Evolutionary conservation across 2,888 invertebrate species (phyloP).

Genomic region (Apodemia duryi): DNA sequence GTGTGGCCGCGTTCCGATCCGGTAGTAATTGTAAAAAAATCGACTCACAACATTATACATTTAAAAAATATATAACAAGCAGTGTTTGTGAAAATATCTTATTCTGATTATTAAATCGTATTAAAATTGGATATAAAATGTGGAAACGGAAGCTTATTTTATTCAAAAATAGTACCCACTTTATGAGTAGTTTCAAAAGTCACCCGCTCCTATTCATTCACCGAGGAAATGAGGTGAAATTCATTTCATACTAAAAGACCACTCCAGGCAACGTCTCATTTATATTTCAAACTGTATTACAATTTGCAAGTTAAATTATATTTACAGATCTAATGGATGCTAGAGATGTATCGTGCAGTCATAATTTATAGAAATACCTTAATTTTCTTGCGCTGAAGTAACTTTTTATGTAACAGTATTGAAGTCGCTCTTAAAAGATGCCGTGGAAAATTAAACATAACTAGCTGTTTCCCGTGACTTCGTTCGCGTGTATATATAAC

Average conservation of each 20-base stretch:
- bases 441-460: too few relatives aligned
- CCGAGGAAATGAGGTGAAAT: slow-evolving; percentile 4
- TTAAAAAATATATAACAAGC: too few relatives aligned
- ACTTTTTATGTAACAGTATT: neutral
- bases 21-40: too few relatives aligned
- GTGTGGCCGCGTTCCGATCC: too few relatives aligned
- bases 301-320: slow-evolving; percentile 7
- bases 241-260: neutral
- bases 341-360: neutral
- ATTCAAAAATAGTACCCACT: slow-evolving; percentile 24
- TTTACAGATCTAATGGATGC: slow-evolving; percentile 4
- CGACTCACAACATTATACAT: too few relatives aligned
- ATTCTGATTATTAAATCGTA: too few relatives aligned
- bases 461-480: too few relatives aligned
- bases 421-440: neutral
- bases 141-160: slow-evolving; percentile 17
- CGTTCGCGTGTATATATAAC: too few relatives aligned
- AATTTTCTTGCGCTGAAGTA: neutral
- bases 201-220: neutral
- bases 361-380: slow-evolving; percentile 1
- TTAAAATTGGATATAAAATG: slow-evolving; percentile 18
- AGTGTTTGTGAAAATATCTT: too few relatives aligned
- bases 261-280: neutral
- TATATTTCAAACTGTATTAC: slow-evolving; percentile 7
- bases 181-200: slow-evolving; percentile 22